These are phyloP conservation scores for Nomada ferruginata DNA, from an alignment of 2,888 invertebrate species.

Conservation along the genomic window DNA sequence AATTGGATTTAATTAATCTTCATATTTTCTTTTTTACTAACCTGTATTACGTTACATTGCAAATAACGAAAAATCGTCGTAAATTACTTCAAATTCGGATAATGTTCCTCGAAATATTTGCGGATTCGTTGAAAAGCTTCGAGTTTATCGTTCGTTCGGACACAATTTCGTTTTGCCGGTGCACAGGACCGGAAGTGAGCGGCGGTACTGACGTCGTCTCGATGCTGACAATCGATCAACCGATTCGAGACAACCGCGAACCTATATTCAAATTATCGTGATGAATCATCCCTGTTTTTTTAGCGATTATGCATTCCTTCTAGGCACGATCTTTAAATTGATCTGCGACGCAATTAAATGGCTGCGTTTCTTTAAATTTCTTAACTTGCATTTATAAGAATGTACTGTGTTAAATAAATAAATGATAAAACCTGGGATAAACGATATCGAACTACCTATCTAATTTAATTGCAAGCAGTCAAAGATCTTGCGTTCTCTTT, in stretches of 20 bases:
- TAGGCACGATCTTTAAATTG: neutral
- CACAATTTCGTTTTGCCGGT: slow-evolving; percentile 47
- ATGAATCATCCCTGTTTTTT: slow-evolving; percentile 55
- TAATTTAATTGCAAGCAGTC: neutral
- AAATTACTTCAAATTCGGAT: slow-evolving; percentile 6
- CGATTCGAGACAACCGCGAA: slow-evolving; percentile 58
- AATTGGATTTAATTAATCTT: neutral
- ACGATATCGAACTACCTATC: neutral
- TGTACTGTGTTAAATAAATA: neutral
- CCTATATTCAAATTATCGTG: slow-evolving; percentile 61
- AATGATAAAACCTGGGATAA: neutral
- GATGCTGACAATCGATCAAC: slow-evolving; percentile 62
- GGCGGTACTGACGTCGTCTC: slow-evolving; percentile 44
- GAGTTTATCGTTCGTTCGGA: slow-evolving; percentile 46
- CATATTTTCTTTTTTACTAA: slow-evolving; percentile 23
- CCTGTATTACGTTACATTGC: slow-evolving; percentile 28
- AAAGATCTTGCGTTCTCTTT: neutral
- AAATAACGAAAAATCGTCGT: neutral
- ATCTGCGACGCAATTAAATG: slow-evolving; percentile 18
- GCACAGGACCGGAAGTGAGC: slow-evolving; percentile 49
- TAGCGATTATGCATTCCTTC: neutral
- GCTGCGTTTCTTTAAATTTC: neutral
- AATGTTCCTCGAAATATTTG: neutral
- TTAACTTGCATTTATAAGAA: neutral
- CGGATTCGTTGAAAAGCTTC: slow-evolving; percentile 27